Percentiles rank a stretch among this genome's conserved stretches.
Conservation (phyloP, 2,797 vertebrate genomes). For the Semotilus atromaculatus region DNA sequence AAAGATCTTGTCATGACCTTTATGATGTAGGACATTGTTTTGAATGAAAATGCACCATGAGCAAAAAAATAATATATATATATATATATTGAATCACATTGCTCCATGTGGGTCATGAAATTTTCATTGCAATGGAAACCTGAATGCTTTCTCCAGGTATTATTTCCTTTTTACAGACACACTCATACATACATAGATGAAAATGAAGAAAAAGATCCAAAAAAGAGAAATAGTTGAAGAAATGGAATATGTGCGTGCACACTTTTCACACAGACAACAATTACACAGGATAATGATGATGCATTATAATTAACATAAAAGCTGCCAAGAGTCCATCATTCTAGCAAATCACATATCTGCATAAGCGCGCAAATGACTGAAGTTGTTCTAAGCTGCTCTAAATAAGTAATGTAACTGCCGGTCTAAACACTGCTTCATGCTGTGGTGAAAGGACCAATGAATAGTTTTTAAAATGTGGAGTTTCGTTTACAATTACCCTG, state of each 20-base stretch:
- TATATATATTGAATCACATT: too few species aligned
- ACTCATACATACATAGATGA: neutral
- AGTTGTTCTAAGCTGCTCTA: conserved; percentile 33
- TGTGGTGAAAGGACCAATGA: conserved; percentile 2
- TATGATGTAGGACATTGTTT: neutral
- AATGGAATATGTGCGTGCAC: neutral
- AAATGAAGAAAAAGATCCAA: neutral
- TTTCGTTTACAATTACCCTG: neutral
- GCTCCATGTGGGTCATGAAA: neutral
- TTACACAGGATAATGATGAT: conserved; percentile 41
- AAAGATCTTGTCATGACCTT: neutral
- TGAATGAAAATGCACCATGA: neutral
- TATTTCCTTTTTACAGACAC: neutral
- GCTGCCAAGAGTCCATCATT: conserved; percentile 37
- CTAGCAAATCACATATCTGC: conserved; percentile 8
- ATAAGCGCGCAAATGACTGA: conserved; percentile 23
- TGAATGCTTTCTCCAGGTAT: neutral
- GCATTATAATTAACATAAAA: conserved; percentile 45
- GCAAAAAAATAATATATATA: neutral
- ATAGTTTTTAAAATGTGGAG: neutral
- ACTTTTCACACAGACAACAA: conserved; percentile 30
- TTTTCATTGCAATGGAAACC: neutral
- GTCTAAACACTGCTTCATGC: neutral
- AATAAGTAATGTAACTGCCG: conserved; percentile 25
- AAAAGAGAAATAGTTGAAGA: conserved; percentile 6